phyloP scores from a whole-genome alignment of 2,113 vertebrate genomes.

The Pterophyllum scalare region DNA sequence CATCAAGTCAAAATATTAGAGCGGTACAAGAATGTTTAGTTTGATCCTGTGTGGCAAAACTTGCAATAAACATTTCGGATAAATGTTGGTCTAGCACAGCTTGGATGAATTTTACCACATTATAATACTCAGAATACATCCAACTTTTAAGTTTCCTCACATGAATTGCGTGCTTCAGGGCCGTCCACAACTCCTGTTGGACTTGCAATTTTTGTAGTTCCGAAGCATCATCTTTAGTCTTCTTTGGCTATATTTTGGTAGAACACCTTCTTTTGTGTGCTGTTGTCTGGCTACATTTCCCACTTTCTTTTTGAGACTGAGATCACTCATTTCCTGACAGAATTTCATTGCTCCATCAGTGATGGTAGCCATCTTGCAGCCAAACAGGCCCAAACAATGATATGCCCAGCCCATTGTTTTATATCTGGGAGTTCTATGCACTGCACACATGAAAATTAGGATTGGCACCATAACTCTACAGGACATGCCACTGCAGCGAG shows the following conservation, averaged over 20 bases:
- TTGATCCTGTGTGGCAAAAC: too few species aligned
- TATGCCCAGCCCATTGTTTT: not conserved
- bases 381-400: not conserved
- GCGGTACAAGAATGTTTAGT: not conserved
- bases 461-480: not conserved
- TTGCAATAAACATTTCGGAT: not conserved
- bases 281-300: not conserved
- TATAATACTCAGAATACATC: not conserved
- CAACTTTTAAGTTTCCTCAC: not conserved
- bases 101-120: not conserved
- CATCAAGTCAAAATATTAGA: not conserved
- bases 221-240: not conserved
- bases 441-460: not conserved
- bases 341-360: not conserved
- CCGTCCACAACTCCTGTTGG: too few species aligned
- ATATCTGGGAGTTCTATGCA: not conserved
- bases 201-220: too few species aligned
- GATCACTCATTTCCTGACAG: not conserved
- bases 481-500: not conserved
- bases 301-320: not conserved
- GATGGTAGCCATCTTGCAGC: not conserved
- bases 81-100: not conserved
- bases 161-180: rapidly evolving
- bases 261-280: not conserved
- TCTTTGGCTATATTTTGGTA: not conserved